Evolutionary conservation across 1,140 invertebrate species (phyloP).

Genomic region (Cotesia vestalis): DNA sequence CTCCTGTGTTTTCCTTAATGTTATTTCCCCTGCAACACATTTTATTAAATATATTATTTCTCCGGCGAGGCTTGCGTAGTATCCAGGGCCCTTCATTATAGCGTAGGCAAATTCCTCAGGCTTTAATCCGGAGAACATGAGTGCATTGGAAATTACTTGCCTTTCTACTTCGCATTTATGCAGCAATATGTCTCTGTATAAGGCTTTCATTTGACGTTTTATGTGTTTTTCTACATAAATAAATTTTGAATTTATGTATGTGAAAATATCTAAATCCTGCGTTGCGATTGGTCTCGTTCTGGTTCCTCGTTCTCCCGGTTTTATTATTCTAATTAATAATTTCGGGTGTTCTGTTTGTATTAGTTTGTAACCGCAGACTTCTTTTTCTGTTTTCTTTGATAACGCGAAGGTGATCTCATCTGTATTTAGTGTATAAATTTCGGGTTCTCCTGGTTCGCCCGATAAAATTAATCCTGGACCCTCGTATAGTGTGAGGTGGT

Average conservation of each 20-base stretch:
- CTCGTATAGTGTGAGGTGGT: no score
- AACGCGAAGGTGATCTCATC: slow-evolving; percentile 35
- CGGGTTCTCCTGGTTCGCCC: background rate
- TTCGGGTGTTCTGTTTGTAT: slow-evolving; percentile 14
- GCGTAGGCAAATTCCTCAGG: slow-evolving; percentile 39
- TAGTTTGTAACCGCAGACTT: slow-evolving; percentile 26
- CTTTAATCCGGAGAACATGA: slow-evolving; percentile 26
- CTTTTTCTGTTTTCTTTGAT: background rate
- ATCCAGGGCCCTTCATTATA: slow-evolving; percentile 39
- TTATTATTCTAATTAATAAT: slow-evolving; percentile 39
- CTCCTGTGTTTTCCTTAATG: background rate
- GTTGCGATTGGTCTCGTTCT: background rate
- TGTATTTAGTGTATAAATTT: slow-evolving; percentile 29
- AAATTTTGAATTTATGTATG: slow-evolving; percentile 44
- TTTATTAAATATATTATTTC: slow-evolving; percentile 39
- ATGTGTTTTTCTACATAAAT: slow-evolving; percentile 40
- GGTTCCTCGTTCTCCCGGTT: background rate
- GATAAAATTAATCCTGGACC: no score
- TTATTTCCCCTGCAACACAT: slow-evolving; percentile 25
- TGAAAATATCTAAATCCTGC: slow-evolving; percentile 41
- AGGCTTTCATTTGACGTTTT: slow-evolving; percentile 17
- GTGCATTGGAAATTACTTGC: slow-evolving; percentile 31
- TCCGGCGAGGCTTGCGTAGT: slow-evolving; percentile 30
- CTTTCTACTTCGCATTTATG: slow-evolving; percentile 38
- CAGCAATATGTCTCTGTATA: slow-evolving; percentile 37